phyloP scores from a whole-genome alignment of 2,113 vertebrate species.

The Reinhardtius hippoglossoides region DNA sequence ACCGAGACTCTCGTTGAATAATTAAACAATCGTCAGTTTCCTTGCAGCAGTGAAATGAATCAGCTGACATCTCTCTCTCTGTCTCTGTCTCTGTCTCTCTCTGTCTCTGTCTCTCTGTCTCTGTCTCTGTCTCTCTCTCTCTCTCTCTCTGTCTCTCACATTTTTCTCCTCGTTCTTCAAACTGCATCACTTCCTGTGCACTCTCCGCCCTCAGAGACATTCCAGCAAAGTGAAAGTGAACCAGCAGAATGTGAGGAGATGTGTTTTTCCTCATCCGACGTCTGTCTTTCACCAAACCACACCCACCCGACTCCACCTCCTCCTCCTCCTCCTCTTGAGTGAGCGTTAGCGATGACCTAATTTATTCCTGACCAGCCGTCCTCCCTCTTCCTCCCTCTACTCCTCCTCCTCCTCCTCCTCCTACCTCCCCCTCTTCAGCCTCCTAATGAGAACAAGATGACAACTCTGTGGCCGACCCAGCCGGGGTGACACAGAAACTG shows the following conservation, averaged over 20 bases:
- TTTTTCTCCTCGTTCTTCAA: too few species aligned
- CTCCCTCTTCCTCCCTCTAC: constrained; percentile 11
- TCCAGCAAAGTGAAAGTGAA: not conserved
- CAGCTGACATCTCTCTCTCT: not conserved
- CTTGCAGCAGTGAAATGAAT: not conserved
- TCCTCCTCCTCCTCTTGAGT: constrained; percentile 24
- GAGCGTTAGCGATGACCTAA: constrained; percentile 69
- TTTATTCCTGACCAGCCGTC: constrained; percentile 67
- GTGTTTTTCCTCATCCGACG: not conserved
- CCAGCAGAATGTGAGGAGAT: not conserved
- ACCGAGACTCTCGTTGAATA: not conserved
- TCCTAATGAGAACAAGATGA: constrained; percentile 77
- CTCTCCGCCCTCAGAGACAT: too few species aligned
- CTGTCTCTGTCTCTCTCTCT: too few species aligned
- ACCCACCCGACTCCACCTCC: not conserved
- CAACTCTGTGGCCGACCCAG: constrained; percentile 9
- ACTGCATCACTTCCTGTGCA: too few species aligned
- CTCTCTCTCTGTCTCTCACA: too few species aligned
- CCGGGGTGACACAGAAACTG: not conserved
- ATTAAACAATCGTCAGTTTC: not conserved
- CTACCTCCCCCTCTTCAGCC: constrained; percentile 36
- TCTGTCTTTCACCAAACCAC: constrained; percentile 19
- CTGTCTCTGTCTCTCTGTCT: too few species aligned
- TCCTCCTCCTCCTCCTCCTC: constrained; percentile 10
- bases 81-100: too few species aligned